phyloP scores from a whole-genome alignment of 2,113 vertebrate species.

The Melanerpes aurifrons region DNA sequence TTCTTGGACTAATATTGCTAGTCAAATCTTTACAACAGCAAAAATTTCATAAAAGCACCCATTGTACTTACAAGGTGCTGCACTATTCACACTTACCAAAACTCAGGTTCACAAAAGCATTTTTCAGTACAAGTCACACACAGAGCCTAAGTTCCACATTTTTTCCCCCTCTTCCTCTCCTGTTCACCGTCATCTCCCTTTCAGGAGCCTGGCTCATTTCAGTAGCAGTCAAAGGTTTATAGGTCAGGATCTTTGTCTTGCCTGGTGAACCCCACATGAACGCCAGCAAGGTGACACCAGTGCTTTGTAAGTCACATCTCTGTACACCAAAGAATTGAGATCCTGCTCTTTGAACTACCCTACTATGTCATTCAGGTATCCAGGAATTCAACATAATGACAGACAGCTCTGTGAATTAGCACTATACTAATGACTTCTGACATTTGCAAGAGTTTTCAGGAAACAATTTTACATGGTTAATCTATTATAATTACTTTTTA shows the following conservation, averaged over 20 bases:
- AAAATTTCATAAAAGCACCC: too few species aligned
- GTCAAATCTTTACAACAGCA: neutral
- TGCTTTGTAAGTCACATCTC: neutral
- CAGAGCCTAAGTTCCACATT: neutral
- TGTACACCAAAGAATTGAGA: accelerated
- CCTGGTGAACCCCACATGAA: accelerated
- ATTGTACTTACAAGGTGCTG: too few species aligned
- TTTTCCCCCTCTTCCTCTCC: neutral
- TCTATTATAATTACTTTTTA: neutral
- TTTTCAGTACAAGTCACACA: neutral
- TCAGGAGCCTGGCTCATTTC: neutral
- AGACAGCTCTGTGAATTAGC: neutral
- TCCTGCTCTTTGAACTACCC: neutral
- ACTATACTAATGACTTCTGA: neutral
- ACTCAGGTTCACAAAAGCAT: neutral
- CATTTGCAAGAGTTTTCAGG: neutral
- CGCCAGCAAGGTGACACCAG: neutral
- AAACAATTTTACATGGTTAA: neutral
- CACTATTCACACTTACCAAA: neutral
- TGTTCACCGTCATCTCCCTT: neutral
- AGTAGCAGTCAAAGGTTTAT: neutral
- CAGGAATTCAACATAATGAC: neutral
- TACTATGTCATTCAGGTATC: neutral
- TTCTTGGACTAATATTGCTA: neutral
- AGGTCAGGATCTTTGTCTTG: neutral